These are phyloP conservation scores for Progne subis DNA, from an alignment of 2,113 vertebrate genomes.

Conservation along the genomic window DNA sequence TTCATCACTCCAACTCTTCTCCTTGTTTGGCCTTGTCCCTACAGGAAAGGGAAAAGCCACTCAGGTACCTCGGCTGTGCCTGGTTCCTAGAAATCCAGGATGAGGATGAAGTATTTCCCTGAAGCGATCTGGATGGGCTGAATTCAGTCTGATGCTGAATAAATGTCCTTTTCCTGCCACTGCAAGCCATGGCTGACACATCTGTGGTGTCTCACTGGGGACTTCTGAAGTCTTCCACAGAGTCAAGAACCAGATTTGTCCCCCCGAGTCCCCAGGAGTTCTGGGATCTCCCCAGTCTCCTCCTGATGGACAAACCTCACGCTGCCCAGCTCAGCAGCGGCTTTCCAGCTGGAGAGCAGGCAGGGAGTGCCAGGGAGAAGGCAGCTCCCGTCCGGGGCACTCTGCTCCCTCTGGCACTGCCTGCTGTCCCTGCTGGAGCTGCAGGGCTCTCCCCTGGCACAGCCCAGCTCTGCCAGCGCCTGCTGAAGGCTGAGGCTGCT, in stretches of 20 bases:
- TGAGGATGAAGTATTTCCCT: neutral
- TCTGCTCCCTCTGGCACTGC: neutral
- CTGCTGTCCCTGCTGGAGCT: neutral
- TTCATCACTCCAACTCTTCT: neutral
- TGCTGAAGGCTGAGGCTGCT: neutral
- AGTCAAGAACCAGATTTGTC: neutral
- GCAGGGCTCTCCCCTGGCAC: neutral
- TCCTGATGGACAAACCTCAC: too few relatives aligned
- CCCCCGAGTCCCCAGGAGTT: neutral
- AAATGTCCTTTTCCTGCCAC: neutral
- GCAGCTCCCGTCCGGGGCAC: too few relatives aligned
- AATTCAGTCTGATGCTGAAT: fast-evolving
- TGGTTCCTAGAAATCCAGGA: neutral
- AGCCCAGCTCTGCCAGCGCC: neutral
- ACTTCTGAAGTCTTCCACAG: neutral
- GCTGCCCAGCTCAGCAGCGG: too few relatives aligned
- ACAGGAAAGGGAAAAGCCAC: neutral
- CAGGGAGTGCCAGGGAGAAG: neutral
- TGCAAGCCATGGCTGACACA: neutral
- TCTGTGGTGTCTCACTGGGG: neutral
- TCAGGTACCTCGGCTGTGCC: neutral
- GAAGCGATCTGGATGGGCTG: neutral
- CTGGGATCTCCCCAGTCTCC: neutral
- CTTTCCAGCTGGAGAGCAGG: neutral
- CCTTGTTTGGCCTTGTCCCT: neutral